phyloP scores from a whole-genome alignment of 2,797 vertebrate genomes.

The Balearica regulorum region DNA sequence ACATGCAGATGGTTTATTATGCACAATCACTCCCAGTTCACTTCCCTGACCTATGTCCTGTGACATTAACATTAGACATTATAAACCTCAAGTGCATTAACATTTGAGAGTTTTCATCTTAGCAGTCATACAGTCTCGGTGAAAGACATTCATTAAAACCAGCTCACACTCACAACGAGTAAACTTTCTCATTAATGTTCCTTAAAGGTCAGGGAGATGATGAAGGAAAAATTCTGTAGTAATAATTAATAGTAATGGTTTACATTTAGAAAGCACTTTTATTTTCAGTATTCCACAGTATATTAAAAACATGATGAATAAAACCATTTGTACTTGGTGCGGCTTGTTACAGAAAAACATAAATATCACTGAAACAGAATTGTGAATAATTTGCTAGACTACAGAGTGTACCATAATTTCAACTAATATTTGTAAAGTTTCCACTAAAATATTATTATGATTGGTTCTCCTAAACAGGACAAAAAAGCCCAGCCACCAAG shows the following conservation, averaged over 20 bases:
- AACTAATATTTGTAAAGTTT: neutral
- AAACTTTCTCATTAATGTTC: neutral
- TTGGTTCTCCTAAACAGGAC: neutral
- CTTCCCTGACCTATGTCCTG: conserved; percentile 21
- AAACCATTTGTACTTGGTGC: neutral
- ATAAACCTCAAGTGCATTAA: conserved; percentile 33
- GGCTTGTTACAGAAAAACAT: neutral
- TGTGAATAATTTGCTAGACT: neutral
- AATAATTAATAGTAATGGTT: neutral
- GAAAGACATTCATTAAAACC: conserved; percentile 10
- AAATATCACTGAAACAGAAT: neutral
- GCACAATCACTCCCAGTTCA: neutral
- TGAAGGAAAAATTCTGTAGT: neutral
- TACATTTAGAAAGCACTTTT: neutral
- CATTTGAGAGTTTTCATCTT: conserved; percentile 9
- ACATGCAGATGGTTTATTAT: conserved; percentile 1
- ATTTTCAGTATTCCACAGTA: neutral
- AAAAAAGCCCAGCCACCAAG: neutral
- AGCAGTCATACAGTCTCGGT: neutral
- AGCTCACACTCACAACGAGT: neutral
- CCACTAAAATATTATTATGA: neutral
- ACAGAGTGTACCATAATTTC: neutral
- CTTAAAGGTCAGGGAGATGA: neutral
- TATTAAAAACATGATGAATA: neutral
- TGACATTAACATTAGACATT: conserved; percentile 8